Percentiles rank a stretch among this genome's conserved stretches.
phyloP scores from a whole-genome alignment of 92 coral and sea anemone genomes.

The Isaurus tuberculatus region DNA sequence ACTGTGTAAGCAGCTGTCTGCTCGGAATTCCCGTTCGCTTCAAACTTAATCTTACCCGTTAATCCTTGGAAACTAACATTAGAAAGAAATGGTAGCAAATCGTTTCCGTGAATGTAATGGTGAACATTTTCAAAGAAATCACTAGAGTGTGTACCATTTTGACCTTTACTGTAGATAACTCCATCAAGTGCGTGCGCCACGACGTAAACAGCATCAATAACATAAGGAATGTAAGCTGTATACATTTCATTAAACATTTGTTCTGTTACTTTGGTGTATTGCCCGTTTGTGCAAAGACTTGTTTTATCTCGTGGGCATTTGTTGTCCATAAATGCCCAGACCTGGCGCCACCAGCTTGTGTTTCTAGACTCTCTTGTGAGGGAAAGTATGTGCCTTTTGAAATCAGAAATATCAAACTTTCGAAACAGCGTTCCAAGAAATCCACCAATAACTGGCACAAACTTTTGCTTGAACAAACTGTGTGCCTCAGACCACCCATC shows the following conservation, averaged over 20 bases:
- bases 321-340: constrained; percentile 23
- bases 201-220: constrained; percentile 80
- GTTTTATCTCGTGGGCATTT: background rate
- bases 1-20: constrained; percentile 75
- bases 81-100: constrained; percentile 50
- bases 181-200: constrained; percentile 82
- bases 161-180: constrained; percentile 66
- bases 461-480: constrained; percentile 58
- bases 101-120: constrained; percentile 46
- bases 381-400: constrained; percentile 41
- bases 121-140: constrained; percentile 35
- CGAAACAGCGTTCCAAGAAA: constrained; percentile 70
- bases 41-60: constrained; percentile 71
- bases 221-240: constrained; percentile 66
- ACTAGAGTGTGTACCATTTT: background rate
- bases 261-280: constrained; percentile 45
- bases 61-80: constrained; percentile 68
- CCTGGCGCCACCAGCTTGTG: constrained; percentile 41
- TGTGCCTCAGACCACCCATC: constrained; percentile 80
- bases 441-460: constrained; percentile 61
- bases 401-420: constrained; percentile 57
- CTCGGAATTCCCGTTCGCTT: constrained; percentile 72
- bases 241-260: constrained; percentile 61
- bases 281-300: background rate
- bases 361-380: constrained; percentile 51